Conservation (phyloP, 1,140 invertebrate species). For the Lerema accius region DNA sequence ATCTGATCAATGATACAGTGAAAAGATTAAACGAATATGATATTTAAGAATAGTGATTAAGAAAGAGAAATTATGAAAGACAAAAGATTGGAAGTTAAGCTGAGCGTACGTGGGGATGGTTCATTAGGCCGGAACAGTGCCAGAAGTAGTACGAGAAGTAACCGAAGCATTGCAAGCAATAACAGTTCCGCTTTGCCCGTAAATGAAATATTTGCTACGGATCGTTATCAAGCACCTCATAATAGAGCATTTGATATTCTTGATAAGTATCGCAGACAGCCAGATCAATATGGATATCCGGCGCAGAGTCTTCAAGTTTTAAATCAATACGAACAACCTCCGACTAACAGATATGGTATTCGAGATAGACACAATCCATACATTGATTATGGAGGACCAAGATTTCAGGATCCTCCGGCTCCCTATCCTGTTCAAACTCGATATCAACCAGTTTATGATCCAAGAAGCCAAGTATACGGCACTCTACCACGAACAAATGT, state of each 20-base stretch:
- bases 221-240: constrained; percentile 65
- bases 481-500: constrained; percentile 46
- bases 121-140: constrained; percentile 64
- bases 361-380: constrained; percentile 54
- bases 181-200: constrained; percentile 59
- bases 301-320: constrained; percentile 69
- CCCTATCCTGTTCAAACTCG: constrained; percentile 42
- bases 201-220: constrained; percentile 71
- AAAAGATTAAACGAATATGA: constrained; percentile 14
- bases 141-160: constrained; percentile 71
- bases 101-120: constrained; percentile 74
- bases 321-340: constrained; percentile 58
- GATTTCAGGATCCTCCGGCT: constrained; percentile 31
- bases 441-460: constrained; percentile 54
- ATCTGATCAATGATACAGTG: constrained; percentile 24
- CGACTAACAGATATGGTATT: constrained; percentile 44
- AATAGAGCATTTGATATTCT: constrained; percentile 69
- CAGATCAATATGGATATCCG: constrained; percentile 63
- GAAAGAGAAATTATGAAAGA: constrained; percentile 64
- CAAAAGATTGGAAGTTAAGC: constrained; percentile 74
- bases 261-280: constrained; percentile 63
- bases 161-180: constrained; percentile 64
- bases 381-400: constrained; percentile 53
- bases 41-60: constrained; percentile 24
- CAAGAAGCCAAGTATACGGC: constrained; percentile 52